Evolutionary conservation across 1,140 invertebrate species (phyloP).

Genomic region (Pseudobourletiella spinata): DNA sequence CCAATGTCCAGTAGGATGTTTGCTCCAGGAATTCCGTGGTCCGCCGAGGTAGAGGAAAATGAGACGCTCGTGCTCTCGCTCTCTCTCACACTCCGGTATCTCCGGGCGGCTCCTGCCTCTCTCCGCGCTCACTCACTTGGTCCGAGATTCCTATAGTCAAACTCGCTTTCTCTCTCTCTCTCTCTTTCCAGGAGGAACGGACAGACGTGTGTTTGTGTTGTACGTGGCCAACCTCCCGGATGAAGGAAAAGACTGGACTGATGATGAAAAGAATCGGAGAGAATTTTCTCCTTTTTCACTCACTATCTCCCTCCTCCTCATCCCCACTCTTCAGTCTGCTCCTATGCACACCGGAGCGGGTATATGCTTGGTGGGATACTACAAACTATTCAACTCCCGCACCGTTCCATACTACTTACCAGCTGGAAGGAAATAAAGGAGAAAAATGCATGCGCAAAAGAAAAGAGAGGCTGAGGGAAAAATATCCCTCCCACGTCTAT

Average conservation of each 20-base stretch:
- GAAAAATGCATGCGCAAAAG: slow-evolving; percentile 13
- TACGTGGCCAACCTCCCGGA: background rate
- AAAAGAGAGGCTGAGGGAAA: background rate
- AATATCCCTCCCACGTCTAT: slow-evolving; percentile 13
- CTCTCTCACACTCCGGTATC: background rate
- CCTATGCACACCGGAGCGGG: no score
- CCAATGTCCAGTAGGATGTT: background rate
- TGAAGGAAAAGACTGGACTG: slow-evolving; percentile 3
- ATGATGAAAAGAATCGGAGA: slow-evolving; percentile 2
- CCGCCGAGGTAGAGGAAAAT: no score
- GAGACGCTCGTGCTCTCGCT: background rate
- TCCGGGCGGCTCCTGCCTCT: background rate
- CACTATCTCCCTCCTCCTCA: background rate
- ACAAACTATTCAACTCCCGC: background rate
- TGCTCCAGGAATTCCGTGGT: background rate
- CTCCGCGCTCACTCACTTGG: background rate
- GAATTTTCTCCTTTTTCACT: background rate
- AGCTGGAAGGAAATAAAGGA: background rate
- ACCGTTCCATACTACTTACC: background rate
- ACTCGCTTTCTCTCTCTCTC: background rate
- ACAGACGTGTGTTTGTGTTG: no score
- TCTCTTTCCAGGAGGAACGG: background rate
- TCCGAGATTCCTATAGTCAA: background rate
- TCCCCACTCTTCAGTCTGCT: background rate
- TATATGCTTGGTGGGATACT: no score